These are phyloP conservation scores for Xenopus borealis DNA, from an alignment of 2,113 vertebrate genomes.

Conservation along the genomic window DNA sequence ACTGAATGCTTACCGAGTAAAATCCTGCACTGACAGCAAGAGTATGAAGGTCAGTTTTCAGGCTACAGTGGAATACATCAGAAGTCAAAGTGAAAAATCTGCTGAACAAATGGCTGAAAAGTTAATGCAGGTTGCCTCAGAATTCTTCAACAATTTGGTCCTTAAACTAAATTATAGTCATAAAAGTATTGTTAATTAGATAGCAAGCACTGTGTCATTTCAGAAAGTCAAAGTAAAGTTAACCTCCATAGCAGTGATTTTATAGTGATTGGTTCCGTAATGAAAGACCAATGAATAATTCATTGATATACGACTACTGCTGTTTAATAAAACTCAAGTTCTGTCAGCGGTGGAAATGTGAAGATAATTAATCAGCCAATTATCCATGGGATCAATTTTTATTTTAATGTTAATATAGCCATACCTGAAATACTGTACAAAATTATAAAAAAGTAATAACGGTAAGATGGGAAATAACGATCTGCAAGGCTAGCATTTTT, in stretches of 20 bases:
- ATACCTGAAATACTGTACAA: constrained; percentile 43
- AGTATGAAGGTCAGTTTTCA: constrained; percentile 40
- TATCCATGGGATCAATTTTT: constrained; percentile 53
- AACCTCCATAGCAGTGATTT: constrained; percentile 61
- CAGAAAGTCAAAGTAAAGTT: constrained; percentile 59
- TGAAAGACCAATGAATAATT: constrained; percentile 76
- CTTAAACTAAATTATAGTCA: constrained; percentile 57
- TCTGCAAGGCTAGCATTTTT: neutral
- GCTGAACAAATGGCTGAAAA: constrained; percentile 33
- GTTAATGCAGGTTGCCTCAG: constrained; percentile 35
- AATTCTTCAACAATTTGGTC: constrained; percentile 55
- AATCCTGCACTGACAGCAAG: constrained; percentile 30
- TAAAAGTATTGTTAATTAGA: constrained; percentile 64
- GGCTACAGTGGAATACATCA: constrained; percentile 23
- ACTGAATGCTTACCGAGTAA: constrained; percentile 43
- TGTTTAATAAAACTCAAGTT: constrained; percentile 67
- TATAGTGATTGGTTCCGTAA: constrained; percentile 63
- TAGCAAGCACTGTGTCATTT: constrained; percentile 56
- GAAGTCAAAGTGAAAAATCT: constrained; percentile 44
- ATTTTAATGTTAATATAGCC: constrained; percentile 53
- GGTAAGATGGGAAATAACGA: constrained; percentile 15
- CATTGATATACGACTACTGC: constrained; percentile 68
- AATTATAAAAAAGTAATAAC: constrained; percentile 41
- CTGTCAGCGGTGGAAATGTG: constrained; percentile 61
- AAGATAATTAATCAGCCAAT: constrained; percentile 62